A percentile compares a stretch with the other conserved stretches of the same genome.
Evolutionary conservation across 2,113 vertebrate species (phyloP).

Genomic region (Elgaria multicarinata): DNA sequence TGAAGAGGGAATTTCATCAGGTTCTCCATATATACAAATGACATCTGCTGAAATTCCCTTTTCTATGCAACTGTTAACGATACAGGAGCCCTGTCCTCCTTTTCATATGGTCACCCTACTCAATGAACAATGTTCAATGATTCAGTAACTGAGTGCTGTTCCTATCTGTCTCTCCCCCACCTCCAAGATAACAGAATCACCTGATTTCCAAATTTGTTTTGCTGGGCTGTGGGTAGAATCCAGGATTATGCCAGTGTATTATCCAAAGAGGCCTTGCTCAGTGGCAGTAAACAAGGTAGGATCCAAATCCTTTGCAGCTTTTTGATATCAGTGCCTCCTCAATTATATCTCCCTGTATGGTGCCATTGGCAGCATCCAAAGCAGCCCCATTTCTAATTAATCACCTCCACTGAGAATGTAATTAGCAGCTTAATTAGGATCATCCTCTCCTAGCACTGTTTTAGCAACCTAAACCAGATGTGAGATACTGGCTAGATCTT

Average conservation of each 20-base stretch:
- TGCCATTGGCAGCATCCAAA: constrained; percentile 62
- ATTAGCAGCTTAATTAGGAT: constrained; percentile 87
- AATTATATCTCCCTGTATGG: constrained; percentile 55
- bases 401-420: constrained; percentile 81
- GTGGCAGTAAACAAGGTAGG: constrained; percentile 15
- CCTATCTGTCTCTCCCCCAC: background rate
- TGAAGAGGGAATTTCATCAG: no score
- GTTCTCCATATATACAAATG: no score
- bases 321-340: constrained; percentile 60
- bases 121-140: constrained; percentile 13
- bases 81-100: no score
- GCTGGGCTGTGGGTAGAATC: background rate
- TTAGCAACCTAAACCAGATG: constrained; percentile 56
- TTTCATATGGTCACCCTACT: no score
- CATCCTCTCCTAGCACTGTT: constrained; percentile 72
- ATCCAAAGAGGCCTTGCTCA: constrained; percentile 29
- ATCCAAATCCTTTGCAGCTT: constrained; percentile 57
- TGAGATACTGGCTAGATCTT: constrained; percentile 58
- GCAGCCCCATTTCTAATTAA: constrained; percentile 77
- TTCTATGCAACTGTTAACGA: no score
- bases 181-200: background rate
- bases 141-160: constrained; percentile 11
- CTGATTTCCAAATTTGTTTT: constrained; percentile 1
- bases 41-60: no score
- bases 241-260: background rate